Conservation (phyloP, 2,113 vertebrate genomes). For the Sorex fumeus region DNA sequence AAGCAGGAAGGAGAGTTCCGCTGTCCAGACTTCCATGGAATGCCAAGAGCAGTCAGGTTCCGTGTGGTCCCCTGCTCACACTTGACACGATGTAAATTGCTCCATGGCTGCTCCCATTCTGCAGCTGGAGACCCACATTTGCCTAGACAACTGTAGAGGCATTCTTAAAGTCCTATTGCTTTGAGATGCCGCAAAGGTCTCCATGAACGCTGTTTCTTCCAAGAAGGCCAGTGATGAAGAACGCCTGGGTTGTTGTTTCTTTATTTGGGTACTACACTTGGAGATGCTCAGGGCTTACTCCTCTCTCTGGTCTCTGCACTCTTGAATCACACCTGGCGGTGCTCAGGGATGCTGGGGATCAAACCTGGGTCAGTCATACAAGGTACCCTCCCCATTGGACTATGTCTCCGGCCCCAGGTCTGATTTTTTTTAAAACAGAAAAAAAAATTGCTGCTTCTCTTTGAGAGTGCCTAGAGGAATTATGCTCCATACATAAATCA, state of each 20-base stretch:
- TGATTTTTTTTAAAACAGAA: background rate
- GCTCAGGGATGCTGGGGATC: no score
- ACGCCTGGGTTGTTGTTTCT: no score
- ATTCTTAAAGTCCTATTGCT: no score
- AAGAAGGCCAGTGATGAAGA: background rate
- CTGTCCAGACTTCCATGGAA: slow-evolving; percentile 79
- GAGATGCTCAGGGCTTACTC: no score
- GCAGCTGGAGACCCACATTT: background rate
- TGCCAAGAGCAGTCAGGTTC: slow-evolving; percentile 69
- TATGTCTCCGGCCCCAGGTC: no score
- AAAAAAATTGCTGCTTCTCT: slow-evolving; percentile 10
- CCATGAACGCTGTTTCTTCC: background rate
- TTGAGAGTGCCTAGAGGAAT: slow-evolving; percentile 49
- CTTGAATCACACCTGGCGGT: no score
- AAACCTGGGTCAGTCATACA: no score
- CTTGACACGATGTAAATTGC: slow-evolving; percentile 49
- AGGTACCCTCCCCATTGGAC: no score
- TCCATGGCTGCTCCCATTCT: background rate
- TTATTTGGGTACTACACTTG: no score
- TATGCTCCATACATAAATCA: slow-evolving; percentile 51
- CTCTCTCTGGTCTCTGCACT: no score
- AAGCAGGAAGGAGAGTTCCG: slow-evolving; percentile 82
- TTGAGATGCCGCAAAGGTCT: background rate
- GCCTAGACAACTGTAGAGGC: background rate
- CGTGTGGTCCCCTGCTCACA: background rate